Evolutionary conservation across 2,888 invertebrate species (phyloP).

Genomic region (Leucophenga maculata): DNA sequence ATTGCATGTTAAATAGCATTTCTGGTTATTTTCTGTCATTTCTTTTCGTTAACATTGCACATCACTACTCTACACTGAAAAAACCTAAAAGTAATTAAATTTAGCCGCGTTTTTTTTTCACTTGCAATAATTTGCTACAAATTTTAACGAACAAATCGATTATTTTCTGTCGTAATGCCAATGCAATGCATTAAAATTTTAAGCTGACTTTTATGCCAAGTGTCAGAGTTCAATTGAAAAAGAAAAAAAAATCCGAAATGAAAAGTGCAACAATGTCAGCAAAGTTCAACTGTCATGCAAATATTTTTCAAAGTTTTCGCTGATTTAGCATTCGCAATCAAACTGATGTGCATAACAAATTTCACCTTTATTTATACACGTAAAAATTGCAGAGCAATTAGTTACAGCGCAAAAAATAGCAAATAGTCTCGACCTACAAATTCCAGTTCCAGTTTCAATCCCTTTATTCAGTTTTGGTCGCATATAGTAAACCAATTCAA

Average conservation of each 20-base stretch:
- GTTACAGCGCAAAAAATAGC: slow-evolving; percentile 38
- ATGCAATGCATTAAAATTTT: background rate
- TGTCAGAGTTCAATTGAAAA: too few species aligned
- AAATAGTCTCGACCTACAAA: background rate
- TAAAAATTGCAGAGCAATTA: slow-evolving; percentile 65
- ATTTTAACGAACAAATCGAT: too few species aligned
- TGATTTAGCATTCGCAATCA: slow-evolving; percentile 63
- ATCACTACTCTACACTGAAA: too few species aligned
- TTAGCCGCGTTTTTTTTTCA: too few species aligned
- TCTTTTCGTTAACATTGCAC: too few species aligned
- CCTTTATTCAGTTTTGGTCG: too few species aligned
- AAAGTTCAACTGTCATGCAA: slow-evolving; percentile 15
- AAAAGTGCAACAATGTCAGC: background rate
- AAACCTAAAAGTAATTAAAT: too few species aligned
- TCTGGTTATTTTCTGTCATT: background rate
- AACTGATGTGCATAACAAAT: slow-evolving; percentile 65
- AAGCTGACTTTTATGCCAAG: background rate
- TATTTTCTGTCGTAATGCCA: too few species aligned
- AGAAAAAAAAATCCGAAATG: background rate
- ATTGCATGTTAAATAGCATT: too few species aligned
- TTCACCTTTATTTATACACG: slow-evolving; percentile 62
- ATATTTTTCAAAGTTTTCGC: slow-evolving; percentile 37
- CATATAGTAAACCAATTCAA: too few species aligned
- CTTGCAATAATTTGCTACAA: too few species aligned
- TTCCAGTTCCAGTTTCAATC: too few species aligned